Base-by-base conservation (phyloP, 2,888 invertebrate species). In the Bugulina stolonifera region DNA sequence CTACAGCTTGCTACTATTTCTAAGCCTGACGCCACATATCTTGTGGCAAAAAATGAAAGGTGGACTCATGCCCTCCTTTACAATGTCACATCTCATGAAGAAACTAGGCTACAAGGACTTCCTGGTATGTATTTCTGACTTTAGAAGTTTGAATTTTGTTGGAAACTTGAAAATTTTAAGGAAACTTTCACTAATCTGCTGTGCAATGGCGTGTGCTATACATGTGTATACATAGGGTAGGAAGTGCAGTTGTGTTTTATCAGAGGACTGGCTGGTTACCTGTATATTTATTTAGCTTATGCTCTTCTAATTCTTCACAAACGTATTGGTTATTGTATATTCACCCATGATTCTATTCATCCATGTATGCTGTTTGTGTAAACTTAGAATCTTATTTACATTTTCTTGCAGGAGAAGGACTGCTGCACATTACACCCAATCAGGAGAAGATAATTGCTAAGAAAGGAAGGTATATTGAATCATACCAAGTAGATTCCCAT, bases 401-500 rank as follows among this genome's bases (percentile, higher is more conserved):
- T 23, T 55, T 25, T 25, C n/a, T 10, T 23, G 25, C 32, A 64
- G 64, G 64, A 5, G 64, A 64, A 64, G 64, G 64, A 10, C 32
- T 64, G 18, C 14, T 64, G 18, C 32, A 64, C n/a, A 32, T 64
- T 22, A 64, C 64, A 14, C 64, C 64, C 22, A 64, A 32, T 34
- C 64, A 64, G 32, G 64, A 64, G 64, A 64, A 27, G 34, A 64
- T 64, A 64, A 34, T 64, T 64, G 27, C 64, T 18, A 64, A 64
- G 34, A 27, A 32, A 32, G 64, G 10, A 14, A 25, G 32, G 27
- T 10, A 10, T 32, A 64, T 64, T 29, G 64, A 64, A 34, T 64
- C 25, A 27, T 64, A 64, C 32, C 64, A 64, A 27, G 32, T 64
- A 14, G 64, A 64, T 32, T 64, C 64, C 18, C 64, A 64, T 14